phyloP scores from a whole-genome alignment of 2,113 vertebrate species.

The Aldabrachelys gigantea region DNA sequence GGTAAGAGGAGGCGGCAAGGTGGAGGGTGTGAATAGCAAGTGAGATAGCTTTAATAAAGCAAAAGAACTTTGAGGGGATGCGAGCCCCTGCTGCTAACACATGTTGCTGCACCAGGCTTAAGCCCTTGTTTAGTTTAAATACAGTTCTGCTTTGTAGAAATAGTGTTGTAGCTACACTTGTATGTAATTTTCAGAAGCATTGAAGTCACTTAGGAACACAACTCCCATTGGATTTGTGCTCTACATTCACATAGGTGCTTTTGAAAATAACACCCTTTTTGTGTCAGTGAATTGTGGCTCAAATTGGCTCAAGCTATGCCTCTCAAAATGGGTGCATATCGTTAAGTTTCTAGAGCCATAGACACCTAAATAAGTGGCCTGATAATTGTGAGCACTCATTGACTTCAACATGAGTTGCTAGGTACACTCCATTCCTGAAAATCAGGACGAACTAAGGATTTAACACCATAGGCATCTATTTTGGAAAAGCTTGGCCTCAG shows the following conservation, averaged over 20 bases:
- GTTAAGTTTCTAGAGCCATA: not conserved
- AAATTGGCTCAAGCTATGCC: not conserved
- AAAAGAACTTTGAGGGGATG: not conserved
- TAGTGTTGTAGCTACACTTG: not conserved
- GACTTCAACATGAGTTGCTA: not conserved
- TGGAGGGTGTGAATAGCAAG: not conserved
- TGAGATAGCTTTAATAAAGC: not conserved
- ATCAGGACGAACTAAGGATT: not conserved
- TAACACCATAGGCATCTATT: not conserved
- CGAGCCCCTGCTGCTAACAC: not conserved
- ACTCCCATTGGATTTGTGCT: not conserved
- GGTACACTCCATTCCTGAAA: not conserved
- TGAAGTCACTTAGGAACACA: not conserved
- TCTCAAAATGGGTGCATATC: not conserved
- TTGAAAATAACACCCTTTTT: not conserved
- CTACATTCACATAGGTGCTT: not conserved
- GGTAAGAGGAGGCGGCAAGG: not conserved
- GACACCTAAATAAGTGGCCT: not conserved
- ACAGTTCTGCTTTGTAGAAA: not conserved
- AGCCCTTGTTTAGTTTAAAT: not conserved
- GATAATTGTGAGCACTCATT: not conserved
- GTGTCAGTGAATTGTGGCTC: not conserved
- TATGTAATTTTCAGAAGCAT: not conserved
- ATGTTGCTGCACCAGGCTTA: not conserved
- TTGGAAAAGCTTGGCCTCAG: not conserved